Evolutionary conservation across 1,140 invertebrate species (phyloP).

Genomic region (Drosophila insularis): DNA sequence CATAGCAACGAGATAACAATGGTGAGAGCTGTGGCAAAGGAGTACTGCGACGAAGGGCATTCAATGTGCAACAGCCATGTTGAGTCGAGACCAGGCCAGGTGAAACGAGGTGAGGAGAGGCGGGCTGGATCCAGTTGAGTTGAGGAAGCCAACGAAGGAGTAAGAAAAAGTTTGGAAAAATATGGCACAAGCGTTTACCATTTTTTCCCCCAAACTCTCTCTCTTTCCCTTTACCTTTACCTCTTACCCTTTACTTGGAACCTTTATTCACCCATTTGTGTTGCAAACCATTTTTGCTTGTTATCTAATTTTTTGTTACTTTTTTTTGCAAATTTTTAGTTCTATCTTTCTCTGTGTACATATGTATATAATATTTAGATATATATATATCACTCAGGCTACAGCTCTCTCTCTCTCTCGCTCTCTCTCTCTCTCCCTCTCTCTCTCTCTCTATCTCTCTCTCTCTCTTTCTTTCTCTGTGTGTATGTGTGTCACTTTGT

Average conservation of each 20-base stretch:
- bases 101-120: neutral
- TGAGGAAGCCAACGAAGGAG: neutral
- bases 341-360: neutral
- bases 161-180: constrained; percentile 44
- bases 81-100: neutral
- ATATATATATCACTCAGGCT: neutral
- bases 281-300: constrained; percentile 40
- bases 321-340: constrained; percentile 7
- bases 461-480: neutral
- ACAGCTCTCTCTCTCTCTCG: neutral
- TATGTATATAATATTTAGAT: neutral
- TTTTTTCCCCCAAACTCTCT: constrained; percentile 16
- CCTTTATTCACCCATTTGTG: constrained; percentile 23
- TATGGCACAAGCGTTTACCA: constrained; percentile 41
- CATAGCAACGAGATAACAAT: constrained; percentile 28
- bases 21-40: neutral
- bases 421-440: no score
- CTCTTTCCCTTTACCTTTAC: neutral
- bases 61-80: neutral
- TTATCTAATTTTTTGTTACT: constrained; percentile 50
- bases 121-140: neutral
- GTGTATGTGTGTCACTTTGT: constrained; percentile 18
- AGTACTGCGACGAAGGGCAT: neutral
- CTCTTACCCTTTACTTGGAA: neutral
- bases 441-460: constrained; percentile 18